Evolutionary conservation across 1,140 invertebrate species (phyloP).

Genomic region (Pararge aegeria): DNA sequence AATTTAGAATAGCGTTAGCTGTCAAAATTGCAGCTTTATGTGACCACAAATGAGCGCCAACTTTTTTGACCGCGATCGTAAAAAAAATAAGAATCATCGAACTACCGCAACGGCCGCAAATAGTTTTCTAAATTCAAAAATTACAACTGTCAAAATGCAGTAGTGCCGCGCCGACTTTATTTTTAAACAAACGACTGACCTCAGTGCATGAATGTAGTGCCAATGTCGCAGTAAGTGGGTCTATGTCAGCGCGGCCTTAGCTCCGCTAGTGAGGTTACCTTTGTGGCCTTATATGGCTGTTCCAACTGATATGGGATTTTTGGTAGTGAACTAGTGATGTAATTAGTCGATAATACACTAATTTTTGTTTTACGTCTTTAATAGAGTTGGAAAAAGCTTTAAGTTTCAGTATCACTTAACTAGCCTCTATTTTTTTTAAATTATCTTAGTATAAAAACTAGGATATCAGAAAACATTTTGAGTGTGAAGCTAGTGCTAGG

Average conservation of each 20-base stretch:
- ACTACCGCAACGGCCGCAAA: conserved; percentile 14
- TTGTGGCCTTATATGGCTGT: conserved; percentile 68
- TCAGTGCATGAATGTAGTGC: conserved; percentile 76
- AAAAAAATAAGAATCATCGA: conserved; percentile 9
- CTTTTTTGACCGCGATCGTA: background rate
- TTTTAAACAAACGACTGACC: conserved; percentile 73
- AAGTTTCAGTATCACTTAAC: no score
- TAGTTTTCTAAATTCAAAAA: conserved; percentile 40
- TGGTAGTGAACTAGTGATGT: conserved; percentile 24
- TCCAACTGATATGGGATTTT: conserved; percentile 45
- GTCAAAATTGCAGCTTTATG: no score
- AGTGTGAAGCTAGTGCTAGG: no score
- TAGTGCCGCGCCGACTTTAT: conserved; percentile 54
- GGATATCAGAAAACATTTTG: no score
- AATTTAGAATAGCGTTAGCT: no score
- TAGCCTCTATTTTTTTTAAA: no score
- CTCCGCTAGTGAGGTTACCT: conserved; percentile 45
- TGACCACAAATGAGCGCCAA: no score
- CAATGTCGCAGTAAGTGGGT: conserved; percentile 75
- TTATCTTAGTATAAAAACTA: no score
- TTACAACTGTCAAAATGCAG: conserved; percentile 44
- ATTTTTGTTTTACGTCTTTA: no score
- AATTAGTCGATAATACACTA: background rate
- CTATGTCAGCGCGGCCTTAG: conserved; percentile 70
- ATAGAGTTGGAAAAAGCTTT: no score